Conservation (phyloP, 2,113 vertebrate species). For the Ardeotis arabs region DNA sequence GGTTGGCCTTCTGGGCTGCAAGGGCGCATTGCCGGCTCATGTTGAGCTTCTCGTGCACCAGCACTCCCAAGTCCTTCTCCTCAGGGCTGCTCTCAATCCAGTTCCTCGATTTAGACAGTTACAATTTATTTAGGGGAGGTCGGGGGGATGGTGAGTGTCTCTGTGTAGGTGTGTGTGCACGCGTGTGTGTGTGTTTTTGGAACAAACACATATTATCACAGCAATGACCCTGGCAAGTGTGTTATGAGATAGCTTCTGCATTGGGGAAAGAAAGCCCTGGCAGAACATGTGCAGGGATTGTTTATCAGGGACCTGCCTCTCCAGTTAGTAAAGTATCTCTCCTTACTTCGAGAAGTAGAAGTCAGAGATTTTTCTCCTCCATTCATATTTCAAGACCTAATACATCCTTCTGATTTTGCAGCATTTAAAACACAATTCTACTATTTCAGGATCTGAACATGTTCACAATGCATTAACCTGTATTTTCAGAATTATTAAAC, state of each 20-base stretch:
- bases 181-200: too few species aligned
- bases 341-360: neutral
- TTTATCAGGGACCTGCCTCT: neutral
- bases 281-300: neutral
- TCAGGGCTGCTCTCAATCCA: too few species aligned
- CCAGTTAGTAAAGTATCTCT: neutral
- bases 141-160: too few species aligned
- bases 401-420: slow-evolving; percentile 21
- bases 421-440: neutral
- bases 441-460: neutral
- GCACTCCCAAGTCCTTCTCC: too few species aligned
- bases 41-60: too few species aligned
- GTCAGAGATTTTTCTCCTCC: neutral
- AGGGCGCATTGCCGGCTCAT: too few species aligned
- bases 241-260: neutral
- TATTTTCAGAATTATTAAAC: neutral
- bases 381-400: slow-evolving; percentile 43
- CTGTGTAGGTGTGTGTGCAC: too few species aligned
- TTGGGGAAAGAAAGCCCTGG: neutral
- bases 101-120: neutral
- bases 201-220: neutral
- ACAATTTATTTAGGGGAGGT: neutral
- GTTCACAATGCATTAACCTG: neutral
- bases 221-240: neutral
- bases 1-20: too few species aligned